Conservation (phyloP, 2,888 invertebrate genomes). For the Dasypolia templi region DNA sequence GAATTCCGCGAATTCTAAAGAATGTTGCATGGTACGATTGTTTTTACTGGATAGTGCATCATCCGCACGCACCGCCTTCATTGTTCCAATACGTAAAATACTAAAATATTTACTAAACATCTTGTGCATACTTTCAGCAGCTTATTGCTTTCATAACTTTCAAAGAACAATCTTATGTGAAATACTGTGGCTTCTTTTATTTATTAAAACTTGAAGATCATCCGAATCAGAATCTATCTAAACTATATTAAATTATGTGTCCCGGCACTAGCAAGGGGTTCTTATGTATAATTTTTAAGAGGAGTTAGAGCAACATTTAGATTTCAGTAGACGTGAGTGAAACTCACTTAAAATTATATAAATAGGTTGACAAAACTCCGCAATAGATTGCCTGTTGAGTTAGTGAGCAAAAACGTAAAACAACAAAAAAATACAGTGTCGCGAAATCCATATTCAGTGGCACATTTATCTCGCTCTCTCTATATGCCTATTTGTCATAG, state of each 20-base stretch:
- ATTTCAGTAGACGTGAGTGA: not conserved
- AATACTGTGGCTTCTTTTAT: not conserved
- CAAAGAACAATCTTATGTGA: constrained; percentile 4
- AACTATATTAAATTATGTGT: not conserved
- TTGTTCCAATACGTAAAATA: constrained; percentile 68
- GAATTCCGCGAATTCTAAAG: constrained; percentile 27
- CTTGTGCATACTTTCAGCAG: constrained; percentile 7
- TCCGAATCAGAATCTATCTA: not conserved
- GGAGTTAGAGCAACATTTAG: not conserved
- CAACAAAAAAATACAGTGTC: constrained; percentile 5
- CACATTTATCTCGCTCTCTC: constrained; percentile 12
- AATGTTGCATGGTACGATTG: constrained; percentile 35
- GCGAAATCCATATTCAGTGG: constrained; percentile 34
- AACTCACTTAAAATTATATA: not conserved
- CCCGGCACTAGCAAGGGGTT: not conserved
- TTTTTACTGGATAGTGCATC: constrained; percentile 42
- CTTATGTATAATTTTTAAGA: not conserved
- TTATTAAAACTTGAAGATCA: not conserved
- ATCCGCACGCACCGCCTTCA: constrained; percentile 44
- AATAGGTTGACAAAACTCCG: not conserved
- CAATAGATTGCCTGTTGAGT: not conserved
- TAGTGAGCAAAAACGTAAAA: constrained; percentile 2
- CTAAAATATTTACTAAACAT: constrained; percentile 43
- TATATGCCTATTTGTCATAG: constrained; percentile 44
- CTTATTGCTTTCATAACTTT: constrained; percentile 30